Conservation (phyloP, 2,797 vertebrate species). For the Ctenosaura bakeri region DNA sequence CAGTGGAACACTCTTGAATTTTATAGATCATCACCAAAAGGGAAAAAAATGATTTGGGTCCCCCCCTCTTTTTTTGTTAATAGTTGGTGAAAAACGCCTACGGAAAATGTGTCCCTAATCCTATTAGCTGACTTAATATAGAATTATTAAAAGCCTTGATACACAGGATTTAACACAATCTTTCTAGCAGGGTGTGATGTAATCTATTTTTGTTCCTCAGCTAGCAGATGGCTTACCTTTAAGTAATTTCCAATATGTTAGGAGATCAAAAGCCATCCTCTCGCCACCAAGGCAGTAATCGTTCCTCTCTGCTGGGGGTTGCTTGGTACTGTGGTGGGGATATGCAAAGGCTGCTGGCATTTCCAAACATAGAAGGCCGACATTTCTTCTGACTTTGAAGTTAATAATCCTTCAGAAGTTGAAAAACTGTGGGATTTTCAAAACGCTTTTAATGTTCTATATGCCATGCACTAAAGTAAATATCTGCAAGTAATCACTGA, state of each 20-base stretch:
- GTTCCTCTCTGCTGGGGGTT: constrained; percentile 90
- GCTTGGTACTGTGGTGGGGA: constrained; percentile 83
- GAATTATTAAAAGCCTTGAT: constrained; percentile 85
- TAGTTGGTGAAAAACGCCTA: constrained; percentile 79
- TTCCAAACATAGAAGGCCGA: constrained; percentile 95
- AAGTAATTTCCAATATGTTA: constrained; percentile 95
- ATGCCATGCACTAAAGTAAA: constrained; percentile 80
- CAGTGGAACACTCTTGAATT: constrained; percentile 74
- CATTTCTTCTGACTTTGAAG: constrained; percentile 99
- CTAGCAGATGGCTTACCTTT: constrained; percentile 90
- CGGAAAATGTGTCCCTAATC: constrained; percentile 88
- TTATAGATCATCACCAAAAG: constrained; percentile 72
- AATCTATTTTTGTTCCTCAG: constrained; percentile 90
- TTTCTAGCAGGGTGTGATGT: constrained; percentile 92
- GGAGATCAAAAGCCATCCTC: constrained; percentile 86
- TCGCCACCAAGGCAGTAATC: constrained; percentile 87
- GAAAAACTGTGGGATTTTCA: constrained; percentile 87
- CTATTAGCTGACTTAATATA: constrained; percentile 90
- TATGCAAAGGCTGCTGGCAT: constrained; percentile 97
- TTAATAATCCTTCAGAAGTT: constrained; percentile 96
- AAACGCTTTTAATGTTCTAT: constrained; percentile 83
- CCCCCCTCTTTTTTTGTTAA: constrained; percentile 64
- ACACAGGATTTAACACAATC: constrained; percentile 85
- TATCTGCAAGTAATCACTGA: constrained; percentile 75
- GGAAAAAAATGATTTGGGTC: background rate